A percentile compares a stretch with the other conserved stretches of the same genome.
Conservation (phyloP, 1,140 invertebrate species). For the Euborellia annulipes region DNA sequence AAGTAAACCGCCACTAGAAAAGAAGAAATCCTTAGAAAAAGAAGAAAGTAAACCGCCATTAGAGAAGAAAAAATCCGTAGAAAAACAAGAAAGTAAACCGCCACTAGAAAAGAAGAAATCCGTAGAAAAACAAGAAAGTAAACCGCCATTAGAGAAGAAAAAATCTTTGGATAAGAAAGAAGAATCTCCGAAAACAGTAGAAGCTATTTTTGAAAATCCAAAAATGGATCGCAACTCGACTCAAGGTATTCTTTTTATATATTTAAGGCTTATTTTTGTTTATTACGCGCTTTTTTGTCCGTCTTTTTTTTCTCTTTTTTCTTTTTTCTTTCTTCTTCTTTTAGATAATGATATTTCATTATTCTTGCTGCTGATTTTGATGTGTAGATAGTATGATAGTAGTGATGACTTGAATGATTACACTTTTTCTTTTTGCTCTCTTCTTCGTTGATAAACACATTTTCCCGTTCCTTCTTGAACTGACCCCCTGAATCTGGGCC, state of each 20-base stretch:
- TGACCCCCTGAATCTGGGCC: too few relatives aligned
- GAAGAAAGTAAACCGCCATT: not conserved
- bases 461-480: too few relatives aligned
- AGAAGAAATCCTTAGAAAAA: conserved; percentile 2
- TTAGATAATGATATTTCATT: too few relatives aligned
- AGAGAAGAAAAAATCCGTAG: not conserved
- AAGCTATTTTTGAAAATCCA: conserved; percentile 7
- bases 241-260: not conserved
- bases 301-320: too few relatives aligned
- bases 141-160: not conserved
- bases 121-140: conserved; percentile 1
- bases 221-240: conserved; percentile 3
- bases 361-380: too few relatives aligned
- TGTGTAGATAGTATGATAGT: too few relatives aligned
- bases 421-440: too few relatives aligned
- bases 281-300: too few relatives aligned
- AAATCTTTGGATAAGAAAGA: not conserved
- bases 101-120: conserved; percentile 3
- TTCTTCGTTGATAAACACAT: too few relatives aligned
- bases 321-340: too few relatives aligned
- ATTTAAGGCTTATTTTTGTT: too few relatives aligned
- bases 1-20: conserved; percentile 16
- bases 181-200: conserved; percentile 7
- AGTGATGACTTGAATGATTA: too few relatives aligned
- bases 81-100: conserved; percentile 3